phyloP scores from a whole-genome alignment of 1,140 invertebrate genomes.

The Drosophila bocki region DNA sequence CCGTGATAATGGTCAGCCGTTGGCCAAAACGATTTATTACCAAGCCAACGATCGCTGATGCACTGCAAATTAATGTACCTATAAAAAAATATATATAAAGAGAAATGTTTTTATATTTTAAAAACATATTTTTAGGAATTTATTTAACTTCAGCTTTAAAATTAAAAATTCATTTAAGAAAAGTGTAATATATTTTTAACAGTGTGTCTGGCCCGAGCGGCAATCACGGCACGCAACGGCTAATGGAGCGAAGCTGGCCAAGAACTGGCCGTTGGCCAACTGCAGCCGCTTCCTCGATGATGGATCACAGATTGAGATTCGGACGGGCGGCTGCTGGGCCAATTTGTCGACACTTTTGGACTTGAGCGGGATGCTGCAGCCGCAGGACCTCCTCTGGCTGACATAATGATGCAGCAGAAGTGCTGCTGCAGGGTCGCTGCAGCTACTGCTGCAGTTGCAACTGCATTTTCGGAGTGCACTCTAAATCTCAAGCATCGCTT shows the following conservation, averaged over 20 bases:
- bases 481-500: slow-evolving; percentile 66
- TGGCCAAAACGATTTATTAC: slow-evolving; percentile 48
- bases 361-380: slow-evolving; percentile 45
- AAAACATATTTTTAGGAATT: too few species aligned
- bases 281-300: slow-evolving; percentile 20
- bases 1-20: slow-evolving; percentile 69
- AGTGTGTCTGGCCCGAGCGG: slow-evolving; percentile 23
- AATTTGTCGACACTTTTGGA: slow-evolving; percentile 78
- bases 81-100: background rate
- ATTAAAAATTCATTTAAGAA: background rate
- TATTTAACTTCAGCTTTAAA: too few species aligned
- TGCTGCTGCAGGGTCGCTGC: slow-evolving; percentile 45
- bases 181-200: background rate
- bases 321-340: slow-evolving; percentile 23
- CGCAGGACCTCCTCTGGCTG: slow-evolving; percentile 36
- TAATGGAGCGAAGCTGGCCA: slow-evolving; percentile 25
- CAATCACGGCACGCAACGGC: slow-evolving; percentile 26
- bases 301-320: slow-evolving; percentile 34
- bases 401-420: slow-evolving; percentile 53
- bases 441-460: slow-evolving; percentile 33
- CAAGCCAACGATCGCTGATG: slow-evolving; percentile 9
- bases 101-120: background rate
- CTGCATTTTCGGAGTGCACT: slow-evolving; percentile 61
- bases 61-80: background rate
- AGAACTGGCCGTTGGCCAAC: slow-evolving; percentile 37